Evolutionary conservation across 2,797 vertebrate species (phyloP), one percentile per base, ranked within the genome.

Genomic region (Lemur catta): DNA sequence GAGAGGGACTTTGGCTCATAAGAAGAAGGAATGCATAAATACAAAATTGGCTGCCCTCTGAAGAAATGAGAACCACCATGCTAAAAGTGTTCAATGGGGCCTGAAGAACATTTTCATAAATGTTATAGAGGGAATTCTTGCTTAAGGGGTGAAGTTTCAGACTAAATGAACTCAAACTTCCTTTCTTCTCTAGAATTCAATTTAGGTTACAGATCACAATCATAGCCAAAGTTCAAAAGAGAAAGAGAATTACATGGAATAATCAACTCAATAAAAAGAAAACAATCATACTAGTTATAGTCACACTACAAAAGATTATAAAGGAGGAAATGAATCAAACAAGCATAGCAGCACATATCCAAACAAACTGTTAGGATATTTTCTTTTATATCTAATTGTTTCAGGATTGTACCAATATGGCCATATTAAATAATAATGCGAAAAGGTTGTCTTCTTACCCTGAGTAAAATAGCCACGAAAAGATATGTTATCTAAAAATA

Each of bases 401-500:
- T 95, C 38, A 71, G 28, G 43, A 78, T 59, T 33, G 1, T 59
- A 59, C 55, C 22, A 28, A 43, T 30, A 46, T 4, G 50, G 61
- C 26, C 41, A 26, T 71, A 85, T 92, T 96, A 88, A 85, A 72
- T 75, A 84, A 59, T 69, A 93, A 89, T 35, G 30, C 76, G 92
- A 91, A 81, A 43, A 72, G 57, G 38, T 52, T 80, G 52, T 91
- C 93, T 91, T 93, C 59, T 63, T 59, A 84, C 71, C 75, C 22
- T 72, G 43, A 95, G 79, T 79, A 41, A 84, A 93, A 75, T 28
- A 82, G 41, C 14, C 71, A 93, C 72, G 46, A 67, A 90, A 84
- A 89, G 57, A 79, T 72, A 10, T 48, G 71, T 84, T 94, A 72
- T 35, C 79, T 89, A 85, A 95, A 96, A 97, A 91, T 95, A 90